Base-by-base conservation (phyloP, 1,140 invertebrate species). In the Lasaia peninsularis region DNA sequence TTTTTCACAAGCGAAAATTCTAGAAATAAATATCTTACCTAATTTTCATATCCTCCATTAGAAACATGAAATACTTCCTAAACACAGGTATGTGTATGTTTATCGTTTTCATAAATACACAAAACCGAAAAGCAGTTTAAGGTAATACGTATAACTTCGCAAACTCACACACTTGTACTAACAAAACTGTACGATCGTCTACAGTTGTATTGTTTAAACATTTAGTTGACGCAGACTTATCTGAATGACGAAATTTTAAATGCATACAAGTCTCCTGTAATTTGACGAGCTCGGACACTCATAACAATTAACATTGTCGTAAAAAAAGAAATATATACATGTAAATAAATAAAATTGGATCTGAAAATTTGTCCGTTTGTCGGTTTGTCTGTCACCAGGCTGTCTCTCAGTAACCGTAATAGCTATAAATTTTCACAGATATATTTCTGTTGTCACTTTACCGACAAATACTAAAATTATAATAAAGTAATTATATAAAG, bases 91-190 rank as follows among this genome's bases (percentile, higher is more conserved):
- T 20, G 20, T 48, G 40, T 48, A 48, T 48, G 20, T 48, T 2
- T n/a, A 48, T 11, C 9, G 40, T 48, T 48, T 48, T 48, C 40
- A 48, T 48, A 48, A 48, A 48, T 48, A 10, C 37, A 32, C 18
- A 10, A 32, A 33, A 18, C 14, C 24, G 14, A 16, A 18, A 14
- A 40, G 14, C 52, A 52, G 48, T 59, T 44, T 58, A 44, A 56
- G 53, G 57, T 51, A 52, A 58, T 24, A 55, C 52, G 37, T 51
- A 56, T 56, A 51, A 49, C 55, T 49, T 51, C 55, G 28, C 12
- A 20, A 21, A 14, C 40, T 48, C 44, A 54, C 61, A 65, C 69
- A 71, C 65, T 63, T 71, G 69, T 65, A 59, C 54, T 63, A 58
- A 65, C 58, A 65, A 60, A 24, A 52, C 31, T 16, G 52, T 58